phyloP scores from a whole-genome alignment of 2,113 vertebrate genomes.

The Drymodes brunneopygia region DNA sequence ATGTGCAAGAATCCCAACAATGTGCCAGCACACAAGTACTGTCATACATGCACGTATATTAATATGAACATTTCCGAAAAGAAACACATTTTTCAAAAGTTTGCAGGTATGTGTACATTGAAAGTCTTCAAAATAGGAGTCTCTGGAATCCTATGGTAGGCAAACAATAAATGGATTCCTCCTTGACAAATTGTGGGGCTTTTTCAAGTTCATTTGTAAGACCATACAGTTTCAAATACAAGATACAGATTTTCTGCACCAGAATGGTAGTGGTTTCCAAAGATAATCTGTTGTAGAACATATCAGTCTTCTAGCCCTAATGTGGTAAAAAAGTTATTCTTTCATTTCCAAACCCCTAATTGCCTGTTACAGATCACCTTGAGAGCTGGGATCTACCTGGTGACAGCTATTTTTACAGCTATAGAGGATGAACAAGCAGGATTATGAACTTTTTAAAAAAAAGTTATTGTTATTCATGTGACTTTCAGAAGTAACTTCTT shows the following conservation, averaged over 20 bases:
- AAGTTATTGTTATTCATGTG: background rate
- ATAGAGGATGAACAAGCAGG: background rate
- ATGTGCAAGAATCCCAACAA: background rate
- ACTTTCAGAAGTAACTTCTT: background rate
- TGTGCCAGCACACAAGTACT: background rate
- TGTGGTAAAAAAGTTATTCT: background rate
- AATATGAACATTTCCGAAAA: background rate
- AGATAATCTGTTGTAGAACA: background rate
- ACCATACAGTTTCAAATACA: background rate
- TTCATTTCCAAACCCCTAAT: background rate
- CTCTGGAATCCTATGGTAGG: background rate
- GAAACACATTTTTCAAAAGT: background rate
- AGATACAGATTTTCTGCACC: background rate
- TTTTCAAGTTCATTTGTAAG: background rate
- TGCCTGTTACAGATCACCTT: background rate
- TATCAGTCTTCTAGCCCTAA: background rate
- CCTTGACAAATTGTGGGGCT: background rate
- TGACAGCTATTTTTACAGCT: background rate
- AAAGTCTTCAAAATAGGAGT: background rate
- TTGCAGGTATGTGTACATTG: background rate
- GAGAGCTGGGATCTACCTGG: background rate
- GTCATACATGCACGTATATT: accelerated
- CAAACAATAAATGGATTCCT: background rate
- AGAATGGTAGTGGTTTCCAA: background rate
- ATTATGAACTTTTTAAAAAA: background rate